Conservation (phyloP, 2,888 invertebrate species). For the Calameuta idolon region DNA sequence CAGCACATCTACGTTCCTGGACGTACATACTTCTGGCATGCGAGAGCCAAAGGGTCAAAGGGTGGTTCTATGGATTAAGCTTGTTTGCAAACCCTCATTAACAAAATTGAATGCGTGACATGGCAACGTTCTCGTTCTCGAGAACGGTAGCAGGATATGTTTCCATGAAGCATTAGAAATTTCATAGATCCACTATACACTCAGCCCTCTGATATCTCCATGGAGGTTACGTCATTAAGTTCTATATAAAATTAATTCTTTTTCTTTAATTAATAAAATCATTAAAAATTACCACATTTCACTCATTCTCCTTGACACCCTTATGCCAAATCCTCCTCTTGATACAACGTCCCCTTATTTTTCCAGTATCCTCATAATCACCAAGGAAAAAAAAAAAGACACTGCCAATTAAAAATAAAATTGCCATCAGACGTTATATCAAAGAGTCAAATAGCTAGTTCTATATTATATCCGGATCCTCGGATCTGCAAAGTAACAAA, state of each 20-base stretch:
- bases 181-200: not conserved
- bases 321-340: not conserved
- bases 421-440: not conserved
- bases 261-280: not conserved
- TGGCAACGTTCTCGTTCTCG: not conserved
- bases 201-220: not conserved
- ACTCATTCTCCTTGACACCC: not conserved
- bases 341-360: not conserved
- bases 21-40: not conserved
- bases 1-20: not conserved
- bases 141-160: not conserved
- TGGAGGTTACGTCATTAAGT: no score
- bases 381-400: not conserved
- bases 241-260: not conserved
- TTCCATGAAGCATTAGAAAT: not conserved
- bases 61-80: not conserved
- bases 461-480: not conserved
- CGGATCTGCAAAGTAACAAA: not conserved
- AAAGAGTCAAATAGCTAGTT: not conserved
- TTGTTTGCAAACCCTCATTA: conserved; percentile 2
- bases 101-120: conserved; percentile 3
- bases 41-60: not conserved
- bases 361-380: not conserved
- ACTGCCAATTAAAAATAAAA: not conserved
- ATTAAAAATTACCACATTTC: not conserved